Evolutionary conservation across 2,888 invertebrate genomes (phyloP).

Genomic region (Phorcus lineatus): DNA sequence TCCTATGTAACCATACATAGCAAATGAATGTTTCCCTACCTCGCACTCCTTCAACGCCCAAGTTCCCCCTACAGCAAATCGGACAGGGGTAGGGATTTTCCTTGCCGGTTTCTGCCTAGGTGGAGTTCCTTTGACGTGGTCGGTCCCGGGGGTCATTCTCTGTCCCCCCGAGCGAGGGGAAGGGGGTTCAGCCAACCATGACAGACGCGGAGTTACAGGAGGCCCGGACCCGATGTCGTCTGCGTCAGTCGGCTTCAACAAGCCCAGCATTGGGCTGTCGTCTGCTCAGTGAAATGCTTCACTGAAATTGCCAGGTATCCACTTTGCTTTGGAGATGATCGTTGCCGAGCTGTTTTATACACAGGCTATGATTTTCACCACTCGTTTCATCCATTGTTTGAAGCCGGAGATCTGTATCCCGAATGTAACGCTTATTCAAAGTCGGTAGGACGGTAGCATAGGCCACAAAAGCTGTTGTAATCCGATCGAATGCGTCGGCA

Average conservation of each 20-base stretch:
- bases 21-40: conserved; percentile 34
- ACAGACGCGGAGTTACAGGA: not conserved
- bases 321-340: not conserved
- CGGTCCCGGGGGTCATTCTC: not conserved
- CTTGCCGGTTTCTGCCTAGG: not conserved
- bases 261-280: conserved; percentile 7
- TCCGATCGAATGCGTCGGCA: conserved; percentile 9
- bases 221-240: not conserved
- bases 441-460: not conserved
- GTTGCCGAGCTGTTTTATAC: not conserved
- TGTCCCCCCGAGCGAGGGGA: not conserved
- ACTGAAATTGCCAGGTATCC: not conserved
- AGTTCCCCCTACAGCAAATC: conserved; percentile 44
- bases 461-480: conserved; percentile 8
- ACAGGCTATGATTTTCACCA: no score
- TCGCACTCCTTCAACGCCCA: conserved; percentile 56
- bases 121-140: not conserved
- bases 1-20: not conserved
- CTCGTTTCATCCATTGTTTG: not conserved
- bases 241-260: not conserved
- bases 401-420: not conserved
- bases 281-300: not conserved
- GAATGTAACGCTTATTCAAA: not conserved
- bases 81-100: conserved; percentile 38
- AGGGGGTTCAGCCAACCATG: not conserved